These are phyloP conservation scores for Phoxinus phoxinus DNA, from an alignment of 2,113 vertebrate species.

Conservation along the genomic window DNA sequence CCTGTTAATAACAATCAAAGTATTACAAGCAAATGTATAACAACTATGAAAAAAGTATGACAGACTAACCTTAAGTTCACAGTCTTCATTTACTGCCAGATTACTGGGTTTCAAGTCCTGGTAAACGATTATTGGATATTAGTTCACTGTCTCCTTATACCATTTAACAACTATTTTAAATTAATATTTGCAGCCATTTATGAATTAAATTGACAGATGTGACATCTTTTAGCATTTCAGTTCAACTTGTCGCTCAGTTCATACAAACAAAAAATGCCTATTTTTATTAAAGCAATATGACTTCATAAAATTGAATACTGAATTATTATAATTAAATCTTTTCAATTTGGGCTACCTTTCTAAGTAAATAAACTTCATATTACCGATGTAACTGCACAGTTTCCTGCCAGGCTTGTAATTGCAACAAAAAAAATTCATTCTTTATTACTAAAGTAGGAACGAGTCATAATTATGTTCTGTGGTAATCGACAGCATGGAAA, in stretches of 20 bases:
- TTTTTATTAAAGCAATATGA: background rate
- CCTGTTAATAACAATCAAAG: background rate
- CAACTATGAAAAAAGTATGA: background rate
- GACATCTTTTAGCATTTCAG: background rate
- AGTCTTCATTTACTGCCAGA: conserved; percentile 98
- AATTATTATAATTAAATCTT: background rate
- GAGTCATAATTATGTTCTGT: background rate
- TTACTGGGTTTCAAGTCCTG: conserved; percentile 98
- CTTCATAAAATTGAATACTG: background rate
- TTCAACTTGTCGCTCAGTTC: background rate
- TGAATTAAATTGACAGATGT: background rate
- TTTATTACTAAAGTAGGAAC: background rate
- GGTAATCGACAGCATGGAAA: background rate
- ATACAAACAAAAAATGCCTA: background rate
- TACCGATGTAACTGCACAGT: background rate
- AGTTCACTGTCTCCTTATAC: background rate
- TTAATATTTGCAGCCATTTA: background rate
- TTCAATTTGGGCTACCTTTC: background rate
- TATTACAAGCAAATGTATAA: background rate
- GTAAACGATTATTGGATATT: conserved; percentile 43
- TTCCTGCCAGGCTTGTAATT: too few species aligned
- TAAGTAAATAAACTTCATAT: background rate
- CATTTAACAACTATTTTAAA: background rate
- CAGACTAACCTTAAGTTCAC: conserved; percentile 90
- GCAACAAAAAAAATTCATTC: too few species aligned